A percentile compares a stretch with the other conserved stretches of the same genome.
phyloP scores from a whole-genome alignment of 1,140 invertebrate genomes.

The Eciton burchellii region DNA sequence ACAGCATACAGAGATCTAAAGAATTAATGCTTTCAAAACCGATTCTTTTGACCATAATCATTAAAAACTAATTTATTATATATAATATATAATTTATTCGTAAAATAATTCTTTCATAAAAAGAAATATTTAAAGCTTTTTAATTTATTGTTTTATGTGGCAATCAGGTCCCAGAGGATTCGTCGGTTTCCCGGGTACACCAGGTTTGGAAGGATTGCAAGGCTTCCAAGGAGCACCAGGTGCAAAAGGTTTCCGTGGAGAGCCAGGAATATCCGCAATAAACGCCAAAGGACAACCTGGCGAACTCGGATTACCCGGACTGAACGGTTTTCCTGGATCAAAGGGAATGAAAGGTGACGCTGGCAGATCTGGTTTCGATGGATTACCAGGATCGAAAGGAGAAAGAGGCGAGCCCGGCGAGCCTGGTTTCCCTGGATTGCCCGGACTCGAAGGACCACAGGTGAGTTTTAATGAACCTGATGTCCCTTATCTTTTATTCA shows the following conservation, averaged over 20 bases:
- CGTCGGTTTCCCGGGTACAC: slow-evolving; percentile 82
- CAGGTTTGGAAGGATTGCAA: slow-evolving; percentile 84
- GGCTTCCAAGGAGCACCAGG: slow-evolving; percentile 86
- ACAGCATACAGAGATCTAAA: not conserved
- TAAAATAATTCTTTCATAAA: not conserved
- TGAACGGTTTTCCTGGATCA: slow-evolving; percentile 81
- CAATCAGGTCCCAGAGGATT: slow-evolving; percentile 75
- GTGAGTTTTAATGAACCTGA: slow-evolving; percentile 62
- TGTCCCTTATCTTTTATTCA: not conserved
- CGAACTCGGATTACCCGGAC: slow-evolving; percentile 79
- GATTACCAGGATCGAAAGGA: slow-evolving; percentile 83
- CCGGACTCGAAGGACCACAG: slow-evolving; percentile 82
- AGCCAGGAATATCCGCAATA: slow-evolving; percentile 75
- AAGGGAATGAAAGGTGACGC: slow-evolving; percentile 81
- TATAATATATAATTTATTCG: too few species aligned
- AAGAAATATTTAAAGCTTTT: not conserved
- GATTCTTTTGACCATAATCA: not conserved
- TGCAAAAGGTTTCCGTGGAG: slow-evolving; percentile 83
- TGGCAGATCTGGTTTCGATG: slow-evolving; percentile 73
- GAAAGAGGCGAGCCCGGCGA: slow-evolving; percentile 84
- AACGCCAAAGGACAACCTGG: slow-evolving; percentile 86
- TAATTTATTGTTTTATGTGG: slow-evolving; percentile 28
- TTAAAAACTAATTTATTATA: too few species aligned
- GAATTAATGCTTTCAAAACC: not conserved
- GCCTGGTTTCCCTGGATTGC: slow-evolving; percentile 84